Percentiles rank a stretch among this genome's conserved stretches.
phyloP scores from a whole-genome alignment of 1,140 invertebrate species.

The Sinella curviseta region DNA sequence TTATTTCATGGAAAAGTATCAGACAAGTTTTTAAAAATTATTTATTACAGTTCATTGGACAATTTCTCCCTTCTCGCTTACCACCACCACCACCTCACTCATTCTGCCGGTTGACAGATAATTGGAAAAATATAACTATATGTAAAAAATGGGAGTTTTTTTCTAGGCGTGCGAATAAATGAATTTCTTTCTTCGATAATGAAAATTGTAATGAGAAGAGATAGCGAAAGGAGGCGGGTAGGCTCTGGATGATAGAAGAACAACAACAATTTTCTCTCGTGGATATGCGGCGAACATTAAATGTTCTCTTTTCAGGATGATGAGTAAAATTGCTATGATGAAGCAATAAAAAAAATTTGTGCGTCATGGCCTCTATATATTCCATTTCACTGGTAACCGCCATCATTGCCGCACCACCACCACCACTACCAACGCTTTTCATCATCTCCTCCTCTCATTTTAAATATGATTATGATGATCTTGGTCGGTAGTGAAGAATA shows the following conservation, averaged over 20 bases:
- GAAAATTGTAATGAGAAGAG: background rate
- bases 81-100: background rate
- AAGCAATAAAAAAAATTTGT: background rate
- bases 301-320: background rate
- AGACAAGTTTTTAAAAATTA: too few species aligned
- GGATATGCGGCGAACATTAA: background rate
- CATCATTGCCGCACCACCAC: background rate
- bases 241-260: background rate
- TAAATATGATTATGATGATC: conserved; percentile 20
- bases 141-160: background rate
- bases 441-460: background rate
- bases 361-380: background rate
- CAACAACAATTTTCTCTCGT: background rate
- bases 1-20: too few species aligned
- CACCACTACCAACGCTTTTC: background rate
- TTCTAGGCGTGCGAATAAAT: background rate
- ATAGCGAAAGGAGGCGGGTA: background rate
- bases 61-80: too few species aligned
- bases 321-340: background rate
- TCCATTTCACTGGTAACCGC: background rate
- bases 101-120: background rate
- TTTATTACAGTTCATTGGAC: too few species aligned
- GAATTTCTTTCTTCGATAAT: conserved; percentile 12
- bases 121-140: background rate
- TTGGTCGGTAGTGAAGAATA: background rate